phyloP scores from a whole-genome alignment of 2,797 vertebrate species.

The Diplodus puntazzo region DNA sequence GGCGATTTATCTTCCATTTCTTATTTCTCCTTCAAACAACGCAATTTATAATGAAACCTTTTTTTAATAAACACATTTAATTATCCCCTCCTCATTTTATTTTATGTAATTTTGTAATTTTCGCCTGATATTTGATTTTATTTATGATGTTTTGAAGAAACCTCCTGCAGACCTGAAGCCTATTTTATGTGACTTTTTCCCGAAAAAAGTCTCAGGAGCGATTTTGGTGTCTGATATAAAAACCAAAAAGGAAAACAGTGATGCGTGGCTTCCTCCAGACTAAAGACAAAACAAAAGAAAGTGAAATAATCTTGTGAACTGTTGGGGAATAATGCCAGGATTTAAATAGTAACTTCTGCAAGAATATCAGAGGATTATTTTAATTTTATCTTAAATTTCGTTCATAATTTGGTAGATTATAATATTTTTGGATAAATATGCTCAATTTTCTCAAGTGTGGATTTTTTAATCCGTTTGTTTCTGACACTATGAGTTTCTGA shows the following conservation, averaged over 20 bases:
- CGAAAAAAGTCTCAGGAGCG: neutral
- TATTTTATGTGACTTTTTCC: neutral
- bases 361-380: neutral
- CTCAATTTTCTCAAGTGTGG: neutral
- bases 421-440: neutral
- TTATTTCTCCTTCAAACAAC: neutral
- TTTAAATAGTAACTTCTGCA: neutral
- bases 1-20: slow-evolving; percentile 2
- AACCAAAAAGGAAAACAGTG: neutral
- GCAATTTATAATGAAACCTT: neutral
- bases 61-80: neutral
- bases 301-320: neutral
- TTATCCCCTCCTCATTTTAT: neutral
- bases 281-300: neutral
- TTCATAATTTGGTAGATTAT: neutral
- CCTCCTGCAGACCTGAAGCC: neutral
- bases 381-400: neutral
- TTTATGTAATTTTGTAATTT: neutral
- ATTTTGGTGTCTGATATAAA: neutral
- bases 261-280: neutral
- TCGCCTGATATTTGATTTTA: neutral
- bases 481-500: neutral
- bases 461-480: neutral
- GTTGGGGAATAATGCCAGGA: neutral
- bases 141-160: neutral